Evolutionary conservation across 2,888 invertebrate genomes (phyloP), one percentile per base, ranked within the genome.

Genomic region (Girardia tigrina): DNA sequence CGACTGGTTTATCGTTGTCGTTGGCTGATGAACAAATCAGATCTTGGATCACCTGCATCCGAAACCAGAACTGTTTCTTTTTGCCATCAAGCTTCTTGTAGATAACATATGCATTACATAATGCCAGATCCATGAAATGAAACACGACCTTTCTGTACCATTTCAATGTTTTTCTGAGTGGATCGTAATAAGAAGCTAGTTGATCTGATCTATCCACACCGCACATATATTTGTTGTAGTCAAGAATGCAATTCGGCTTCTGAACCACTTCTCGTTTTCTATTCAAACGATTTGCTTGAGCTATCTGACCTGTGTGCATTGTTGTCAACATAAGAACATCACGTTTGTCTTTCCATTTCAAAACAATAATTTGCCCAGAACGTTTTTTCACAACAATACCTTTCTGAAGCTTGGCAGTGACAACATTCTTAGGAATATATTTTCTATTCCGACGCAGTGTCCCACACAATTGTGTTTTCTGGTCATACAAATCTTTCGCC

Each of bases 181-280:
- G 20, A 26, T 73, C 56, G 23, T 73, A 73, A 4, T 20, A 8
- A 16, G 20, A 26, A 6, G 56, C 56, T 6, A 73, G 27, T 56
- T 73, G 73, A 23, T 73, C 70, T 20, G 73, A 42, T 42, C 56
- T 73, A 71, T 73, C 73, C 8, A 73, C 70, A 42, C 73, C 70
- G 71, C 73, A 26, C 73, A 73, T 73, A 16, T 42, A 42, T 42
- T 12, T 73, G 23, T 73, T 73, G 23, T 73, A 73, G 6, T 70
- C 4, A 6, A 73, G 6, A 8, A 71, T 71, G 6, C n/a, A 28
- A 71, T 12, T 71, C 29, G 72, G 72, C 72, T 71, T 71, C 72
- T 71, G 8, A 28, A 71, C 72, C 72, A 71, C 29, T 8, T 28
- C 72, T 71, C 16, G 72, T 26, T 20, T 29, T 71, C 29, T 71